Conservation (phyloP, 64 coral and sea anemone genomes). For the Stichodactyla mertensii region DNA sequence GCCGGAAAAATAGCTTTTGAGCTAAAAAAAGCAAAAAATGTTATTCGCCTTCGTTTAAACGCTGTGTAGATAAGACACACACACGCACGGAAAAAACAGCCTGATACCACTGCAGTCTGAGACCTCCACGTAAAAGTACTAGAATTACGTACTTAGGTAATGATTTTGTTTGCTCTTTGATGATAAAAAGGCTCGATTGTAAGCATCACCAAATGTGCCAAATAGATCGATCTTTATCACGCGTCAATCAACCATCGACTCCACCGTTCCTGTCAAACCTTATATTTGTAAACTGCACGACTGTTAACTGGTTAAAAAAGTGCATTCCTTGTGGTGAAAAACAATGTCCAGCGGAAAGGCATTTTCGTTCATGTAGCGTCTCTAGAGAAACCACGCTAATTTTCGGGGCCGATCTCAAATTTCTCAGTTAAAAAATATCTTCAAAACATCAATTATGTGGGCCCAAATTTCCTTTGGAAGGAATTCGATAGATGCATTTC, state of each 20-base stretch:
- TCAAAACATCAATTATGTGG: background rate
- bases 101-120: background rate
- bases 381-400: background rate
- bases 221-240: background rate
- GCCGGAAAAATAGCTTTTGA: no score
- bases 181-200: background rate
- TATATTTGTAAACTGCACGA: background rate
- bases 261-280: background rate
- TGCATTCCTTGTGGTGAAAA: background rate
- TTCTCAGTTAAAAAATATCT: background rate
- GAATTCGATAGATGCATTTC: background rate
- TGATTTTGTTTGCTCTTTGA: background rate
- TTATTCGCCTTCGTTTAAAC: no score
- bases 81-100: no score
- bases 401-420: background rate
- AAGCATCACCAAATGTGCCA: slow-evolving; percentile 5
- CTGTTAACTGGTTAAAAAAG: background rate
- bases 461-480: background rate
- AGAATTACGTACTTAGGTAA: background rate
- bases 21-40: no score
- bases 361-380: background rate
- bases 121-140: background rate
- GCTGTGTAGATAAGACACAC: no score
- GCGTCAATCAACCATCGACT: background rate
- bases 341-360: background rate